Conservation (phyloP, 1,140 invertebrate genomes). For the Panagrolaimus sp. region DNA sequence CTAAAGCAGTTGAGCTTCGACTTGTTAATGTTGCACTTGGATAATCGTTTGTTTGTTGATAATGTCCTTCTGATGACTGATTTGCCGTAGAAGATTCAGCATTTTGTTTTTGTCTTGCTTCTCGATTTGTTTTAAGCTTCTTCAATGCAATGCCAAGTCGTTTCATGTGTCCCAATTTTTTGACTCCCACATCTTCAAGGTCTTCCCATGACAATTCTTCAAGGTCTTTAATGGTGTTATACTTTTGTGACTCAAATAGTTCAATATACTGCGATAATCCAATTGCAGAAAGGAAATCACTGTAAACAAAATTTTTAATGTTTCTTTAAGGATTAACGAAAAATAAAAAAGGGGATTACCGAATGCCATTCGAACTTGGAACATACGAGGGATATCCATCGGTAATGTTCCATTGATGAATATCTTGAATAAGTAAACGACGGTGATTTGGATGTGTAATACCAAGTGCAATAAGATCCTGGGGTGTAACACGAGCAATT, state of each 20-base stretch:
- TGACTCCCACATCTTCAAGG: conserved; percentile 93
- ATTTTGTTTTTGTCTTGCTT: conserved; percentile 4
- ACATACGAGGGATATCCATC: conserved; percentile 29
- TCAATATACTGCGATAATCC: conserved; percentile 51
- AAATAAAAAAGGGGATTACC: not conserved
- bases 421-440: conserved; percentile 88
- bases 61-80: too few species aligned
- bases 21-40: not conserved
- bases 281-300: conserved; percentile 46
- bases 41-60: not conserved
- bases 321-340: too few species aligned
- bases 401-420: conserved; percentile 74
- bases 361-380: conserved; percentile 5
- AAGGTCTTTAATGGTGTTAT: conserved; percentile 76
- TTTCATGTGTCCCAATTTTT: conserved; percentile 84
- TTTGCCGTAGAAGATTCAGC: too few species aligned
- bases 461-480: conserved; percentile 74
- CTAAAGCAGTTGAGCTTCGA: not conserved
- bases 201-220: conserved; percentile 96
- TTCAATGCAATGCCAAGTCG: conserved; percentile 94
- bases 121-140: conserved; percentile 75
- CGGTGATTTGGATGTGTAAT: conserved; percentile 96
- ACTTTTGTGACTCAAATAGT: conserved; percentile 74
- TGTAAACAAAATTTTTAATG: conserved; percentile 16
- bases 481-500: conserved; percentile 93